Conservation (phyloP, 2,888 invertebrate genomes). For the Bhutanitis thaidina region DNA sequence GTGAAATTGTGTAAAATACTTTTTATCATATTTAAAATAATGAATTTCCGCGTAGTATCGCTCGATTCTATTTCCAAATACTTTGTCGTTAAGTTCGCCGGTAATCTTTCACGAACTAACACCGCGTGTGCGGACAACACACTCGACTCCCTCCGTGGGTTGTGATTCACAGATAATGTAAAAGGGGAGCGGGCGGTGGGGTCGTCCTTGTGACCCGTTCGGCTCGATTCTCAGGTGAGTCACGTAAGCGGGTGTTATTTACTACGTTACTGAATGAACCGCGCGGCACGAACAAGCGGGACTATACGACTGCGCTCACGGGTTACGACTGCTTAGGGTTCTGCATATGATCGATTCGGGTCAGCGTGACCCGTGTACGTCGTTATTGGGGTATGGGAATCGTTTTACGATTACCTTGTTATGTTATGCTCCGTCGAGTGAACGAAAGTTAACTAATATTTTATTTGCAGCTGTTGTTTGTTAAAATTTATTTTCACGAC, state of each 20-base stretch:
- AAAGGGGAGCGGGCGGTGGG: not conserved
- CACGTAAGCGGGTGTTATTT: slow-evolving; percentile 36
- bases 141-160: not conserved
- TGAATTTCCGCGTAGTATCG: no score
- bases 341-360: not conserved
- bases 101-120: not conserved
- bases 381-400: no score
- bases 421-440: no score
- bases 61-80: no score
- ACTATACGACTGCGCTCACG: not conserved
- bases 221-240: slow-evolving; percentile 19
- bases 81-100: not conserved
- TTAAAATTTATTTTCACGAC: no score
- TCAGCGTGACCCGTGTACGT: not conserved
- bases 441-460: no score
- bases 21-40: no score
- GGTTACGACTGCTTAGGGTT: not conserved
- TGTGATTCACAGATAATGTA: not conserved
- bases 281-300: slow-evolving; percentile 18
- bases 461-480: no score
- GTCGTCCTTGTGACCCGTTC: not conserved
- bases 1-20: no score
- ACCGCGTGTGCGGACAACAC: not conserved
- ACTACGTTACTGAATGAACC: slow-evolving; percentile 31
- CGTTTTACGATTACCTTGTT: no score